Conservation (phyloP, 2,797 vertebrate genomes). For the Tenualosa thibaudeaui region DNA sequence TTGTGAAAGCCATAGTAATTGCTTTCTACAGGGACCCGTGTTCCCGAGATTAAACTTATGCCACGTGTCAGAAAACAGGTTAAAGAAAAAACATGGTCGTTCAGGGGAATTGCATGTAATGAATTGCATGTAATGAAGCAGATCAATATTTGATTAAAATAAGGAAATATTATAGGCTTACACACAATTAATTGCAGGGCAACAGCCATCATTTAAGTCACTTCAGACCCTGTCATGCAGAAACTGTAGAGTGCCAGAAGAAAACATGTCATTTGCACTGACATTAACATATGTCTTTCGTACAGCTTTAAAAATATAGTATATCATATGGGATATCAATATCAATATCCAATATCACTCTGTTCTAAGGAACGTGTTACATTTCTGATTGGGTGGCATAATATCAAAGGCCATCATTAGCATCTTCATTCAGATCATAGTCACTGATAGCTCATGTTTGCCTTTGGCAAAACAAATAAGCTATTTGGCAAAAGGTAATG, state of each 20-base stretch:
- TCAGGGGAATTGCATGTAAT: background rate
- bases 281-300: background rate
- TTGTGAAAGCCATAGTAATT: background rate
- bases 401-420: background rate
- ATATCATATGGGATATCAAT: background rate
- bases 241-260: background rate
- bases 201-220: background rate
- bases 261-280: background rate
- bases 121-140: background rate
- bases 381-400: background rate
- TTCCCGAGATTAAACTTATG: background rate
- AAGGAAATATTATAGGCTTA: background rate
- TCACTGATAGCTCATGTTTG: background rate
- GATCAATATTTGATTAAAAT: conserved; percentile 11
- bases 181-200: conserved; percentile 4
- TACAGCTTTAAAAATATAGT: background rate
- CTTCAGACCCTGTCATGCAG: background rate
- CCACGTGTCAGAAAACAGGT: background rate
- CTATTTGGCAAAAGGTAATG: background rate
- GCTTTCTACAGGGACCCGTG: background rate
- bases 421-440: background rate
- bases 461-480: background rate
- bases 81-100: background rate
- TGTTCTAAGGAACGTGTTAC: background rate
- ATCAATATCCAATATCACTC: background rate